phyloP scores from a whole-genome alignment of 92 coral and sea anemone species.

The Porites divaricata region DNA sequence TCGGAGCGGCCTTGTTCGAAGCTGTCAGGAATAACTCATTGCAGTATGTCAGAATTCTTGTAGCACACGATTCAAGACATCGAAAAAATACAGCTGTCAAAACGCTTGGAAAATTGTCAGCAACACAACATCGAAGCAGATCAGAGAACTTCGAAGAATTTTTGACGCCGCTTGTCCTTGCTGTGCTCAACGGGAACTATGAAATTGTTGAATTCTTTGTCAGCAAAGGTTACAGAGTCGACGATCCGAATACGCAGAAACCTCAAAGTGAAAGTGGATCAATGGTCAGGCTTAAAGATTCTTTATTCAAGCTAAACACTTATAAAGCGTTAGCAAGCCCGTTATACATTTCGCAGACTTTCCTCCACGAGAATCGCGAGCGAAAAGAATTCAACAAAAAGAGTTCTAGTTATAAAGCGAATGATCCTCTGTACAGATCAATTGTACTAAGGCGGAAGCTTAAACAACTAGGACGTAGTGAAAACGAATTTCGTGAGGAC shows the following conservation, averaged over 20 bases:
- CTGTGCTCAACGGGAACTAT: slow-evolving; percentile 78
- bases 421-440: slow-evolving; percentile 81
- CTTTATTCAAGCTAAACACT: slow-evolving; percentile 76
- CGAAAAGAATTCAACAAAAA: slow-evolving; percentile 22
- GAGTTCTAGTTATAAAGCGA: background rate
- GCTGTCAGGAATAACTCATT: slow-evolving; percentile 71
- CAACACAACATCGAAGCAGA: background rate
- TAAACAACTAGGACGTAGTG: slow-evolving; percentile 55
- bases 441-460: slow-evolving; percentile 66
- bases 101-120: background rate
- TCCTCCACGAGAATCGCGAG: slow-evolving; percentile 37
- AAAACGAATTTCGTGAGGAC: slow-evolving; percentile 81
- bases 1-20: slow-evolving; percentile 76
- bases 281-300: slow-evolving; percentile 72
- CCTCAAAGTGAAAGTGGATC: slow-evolving; percentile 53
- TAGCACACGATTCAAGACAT: slow-evolving; percentile 49
- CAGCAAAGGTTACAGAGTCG: slow-evolving; percentile 69
- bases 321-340: slow-evolving; percentile 88
- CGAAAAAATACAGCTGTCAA: slow-evolving; percentile 10
- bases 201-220: slow-evolving; percentile 77
- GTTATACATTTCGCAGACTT: slow-evolving; percentile 61
- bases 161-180: slow-evolving; percentile 81
- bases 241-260: slow-evolving; percentile 66
- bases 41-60: slow-evolving; percentile 69
- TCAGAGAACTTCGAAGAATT: slow-evolving; percentile 49